phyloP scores from a whole-genome alignment of 2,888 invertebrate genomes.

The Melieria crassipennis region DNA sequence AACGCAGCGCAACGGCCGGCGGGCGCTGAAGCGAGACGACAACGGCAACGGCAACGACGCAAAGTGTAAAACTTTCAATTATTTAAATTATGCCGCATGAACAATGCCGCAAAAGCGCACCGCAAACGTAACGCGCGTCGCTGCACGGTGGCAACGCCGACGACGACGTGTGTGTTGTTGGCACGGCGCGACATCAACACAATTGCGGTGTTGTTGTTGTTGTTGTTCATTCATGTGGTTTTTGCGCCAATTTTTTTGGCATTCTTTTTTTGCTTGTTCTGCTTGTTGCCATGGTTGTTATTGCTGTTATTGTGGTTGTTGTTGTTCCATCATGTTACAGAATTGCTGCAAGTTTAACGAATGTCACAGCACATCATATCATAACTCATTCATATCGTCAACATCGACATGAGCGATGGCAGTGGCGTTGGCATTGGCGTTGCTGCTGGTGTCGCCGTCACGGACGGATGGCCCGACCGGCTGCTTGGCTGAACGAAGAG shows the following conservation, averaged over 20 bases:
- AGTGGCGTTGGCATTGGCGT: too few species aligned
- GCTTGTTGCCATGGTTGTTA: slow-evolving; percentile 18
- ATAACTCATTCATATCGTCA: slow-evolving; percentile 62
- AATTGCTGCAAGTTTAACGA: slow-evolving; percentile 60
- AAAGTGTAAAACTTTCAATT: slow-evolving; percentile 61
- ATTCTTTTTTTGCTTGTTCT: slow-evolving; percentile 8
- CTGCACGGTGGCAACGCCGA: not conserved
- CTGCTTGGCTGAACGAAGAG: slow-evolving; percentile 42
- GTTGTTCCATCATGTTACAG: slow-evolving; percentile 45
- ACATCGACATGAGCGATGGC: slow-evolving; percentile 45
- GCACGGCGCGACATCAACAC: too few species aligned
- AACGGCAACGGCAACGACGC: not conserved
- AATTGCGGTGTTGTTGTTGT: slow-evolving; percentile 15
- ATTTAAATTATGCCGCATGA: slow-evolving; percentile 62
- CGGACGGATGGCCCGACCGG: slow-evolving; percentile 35
- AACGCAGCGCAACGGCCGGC: too few species aligned
- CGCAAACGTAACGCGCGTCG: slow-evolving; percentile 29
- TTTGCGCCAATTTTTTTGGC: slow-evolving; percentile 5
- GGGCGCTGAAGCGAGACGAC: too few species aligned
- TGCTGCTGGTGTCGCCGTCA: too few species aligned
- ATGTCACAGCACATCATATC: slow-evolving; percentile 47
- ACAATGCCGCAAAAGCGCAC: slow-evolving; percentile 55
- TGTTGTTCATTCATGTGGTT: slow-evolving; percentile 15
- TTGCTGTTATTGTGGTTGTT: not conserved
- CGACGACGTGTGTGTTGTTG: too few species aligned